phyloP scores from a whole-genome alignment of 2,888 invertebrate genomes.

The Cremastinae sp. region DNA sequence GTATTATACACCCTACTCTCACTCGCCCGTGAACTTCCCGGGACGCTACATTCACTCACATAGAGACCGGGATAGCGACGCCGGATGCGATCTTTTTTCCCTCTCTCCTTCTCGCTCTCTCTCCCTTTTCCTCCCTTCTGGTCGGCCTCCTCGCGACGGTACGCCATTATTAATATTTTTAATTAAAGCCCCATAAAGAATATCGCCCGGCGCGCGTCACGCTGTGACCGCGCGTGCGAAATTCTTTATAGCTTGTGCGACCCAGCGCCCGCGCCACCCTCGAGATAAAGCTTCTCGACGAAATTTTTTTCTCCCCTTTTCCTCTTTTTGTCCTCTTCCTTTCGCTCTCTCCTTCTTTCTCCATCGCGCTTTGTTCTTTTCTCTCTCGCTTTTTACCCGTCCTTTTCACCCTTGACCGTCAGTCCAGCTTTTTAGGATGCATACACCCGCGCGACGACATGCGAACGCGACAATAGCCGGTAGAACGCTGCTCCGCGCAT shows the following conservation, averaged over 20 bases:
- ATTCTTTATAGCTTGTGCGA: constrained; percentile 56
- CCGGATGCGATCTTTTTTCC: constrained; percentile 48
- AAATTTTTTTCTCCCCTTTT: constrained; percentile 48
- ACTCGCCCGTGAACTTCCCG: constrained; percentile 32
- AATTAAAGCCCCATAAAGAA: constrained; percentile 75
- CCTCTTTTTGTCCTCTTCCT: constrained; percentile 16
- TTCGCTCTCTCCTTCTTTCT: constrained; percentile 35
- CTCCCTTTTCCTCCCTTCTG: neutral
- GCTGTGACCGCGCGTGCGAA: constrained; percentile 58
- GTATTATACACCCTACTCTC: constrained; percentile 38
- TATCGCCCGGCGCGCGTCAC: constrained; percentile 59
- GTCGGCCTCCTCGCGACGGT: constrained; percentile 41
- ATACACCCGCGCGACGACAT: constrained; percentile 17
- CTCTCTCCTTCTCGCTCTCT: neutral
- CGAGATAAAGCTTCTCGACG: constrained; percentile 59
- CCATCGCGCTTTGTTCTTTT: neutral
- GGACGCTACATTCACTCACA: constrained; percentile 44
- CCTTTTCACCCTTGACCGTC: constrained; percentile 46
- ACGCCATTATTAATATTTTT: constrained; percentile 76
- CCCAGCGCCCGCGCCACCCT: constrained; percentile 50
- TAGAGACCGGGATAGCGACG: constrained; percentile 44
- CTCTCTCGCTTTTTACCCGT: constrained; percentile 22
- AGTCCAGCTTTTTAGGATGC: constrained; percentile 1
- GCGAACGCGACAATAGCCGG: constrained; percentile 32
- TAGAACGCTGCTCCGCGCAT: constrained; percentile 38